Conservation (phyloP, 2,113 vertebrate species). For the Rhinolophus sinicus region DNA sequence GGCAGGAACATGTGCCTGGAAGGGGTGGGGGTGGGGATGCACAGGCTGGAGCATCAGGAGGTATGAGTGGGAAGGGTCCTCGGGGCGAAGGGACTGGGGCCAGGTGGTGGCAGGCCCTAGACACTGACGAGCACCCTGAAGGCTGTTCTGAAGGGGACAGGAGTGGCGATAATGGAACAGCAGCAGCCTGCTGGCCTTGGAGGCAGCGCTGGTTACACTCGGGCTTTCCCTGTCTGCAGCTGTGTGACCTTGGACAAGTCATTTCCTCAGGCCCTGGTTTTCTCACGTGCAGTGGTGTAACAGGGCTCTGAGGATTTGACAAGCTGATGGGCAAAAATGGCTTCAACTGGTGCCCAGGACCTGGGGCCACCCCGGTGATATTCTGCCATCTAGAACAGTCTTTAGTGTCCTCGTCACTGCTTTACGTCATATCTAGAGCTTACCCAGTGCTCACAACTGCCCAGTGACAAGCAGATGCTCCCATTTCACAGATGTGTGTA, state of each 20-base stretch:
- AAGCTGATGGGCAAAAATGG: neutral
- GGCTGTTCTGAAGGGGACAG: neutral
- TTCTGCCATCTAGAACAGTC: fast-evolving
- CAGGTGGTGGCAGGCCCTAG: neutral
- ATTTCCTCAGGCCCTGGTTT: neutral
- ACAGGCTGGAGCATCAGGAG: neutral
- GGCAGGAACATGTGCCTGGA: neutral
- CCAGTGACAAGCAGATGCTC: fast-evolving
- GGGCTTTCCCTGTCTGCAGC: neutral
- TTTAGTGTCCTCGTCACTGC: fast-evolving
- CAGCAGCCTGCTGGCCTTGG: neutral
- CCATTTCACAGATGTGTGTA: neutral
- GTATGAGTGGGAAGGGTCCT: neutral
- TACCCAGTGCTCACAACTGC: fast-evolving
- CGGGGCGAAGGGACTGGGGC: neutral
- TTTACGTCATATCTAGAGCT: neutral
- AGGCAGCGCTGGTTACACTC: neutral
- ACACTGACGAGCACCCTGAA: neutral
- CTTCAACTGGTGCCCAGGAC: neutral
- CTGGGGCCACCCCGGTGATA: fast-evolving
- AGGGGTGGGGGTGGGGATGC: fast-evolving
- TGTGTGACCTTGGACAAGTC: neutral
- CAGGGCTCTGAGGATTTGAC: neutral
- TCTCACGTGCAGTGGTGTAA: neutral
- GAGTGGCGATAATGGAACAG: fast-evolving